These are phyloP conservation scores for Eupithecia dodoneata DNA, from an alignment of 2,888 invertebrate genomes.

Conservation along the genomic window DNA sequence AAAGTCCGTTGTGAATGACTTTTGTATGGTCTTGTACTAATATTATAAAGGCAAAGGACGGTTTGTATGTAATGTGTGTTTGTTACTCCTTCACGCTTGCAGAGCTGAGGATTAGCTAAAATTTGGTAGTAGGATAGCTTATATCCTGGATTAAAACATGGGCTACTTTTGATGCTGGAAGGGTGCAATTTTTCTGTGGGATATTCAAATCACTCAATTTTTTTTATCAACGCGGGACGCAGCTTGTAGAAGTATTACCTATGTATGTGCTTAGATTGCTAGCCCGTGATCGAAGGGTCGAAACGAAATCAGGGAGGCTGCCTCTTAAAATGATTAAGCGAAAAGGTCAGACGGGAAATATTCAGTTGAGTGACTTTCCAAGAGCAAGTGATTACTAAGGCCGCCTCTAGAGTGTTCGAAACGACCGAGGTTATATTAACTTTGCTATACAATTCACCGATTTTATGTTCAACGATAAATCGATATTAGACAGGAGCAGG, in stretches of 20 bases:
- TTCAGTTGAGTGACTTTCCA: conserved; percentile 11
- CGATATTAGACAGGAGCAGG: conserved; percentile 23
- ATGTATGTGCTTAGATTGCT: not conserved
- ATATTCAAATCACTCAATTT: not conserved
- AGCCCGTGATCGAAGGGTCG: not conserved
- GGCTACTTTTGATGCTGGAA: not conserved
- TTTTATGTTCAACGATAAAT: conserved; percentile 25
- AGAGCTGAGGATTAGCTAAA: not conserved
- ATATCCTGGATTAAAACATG: not conserved
- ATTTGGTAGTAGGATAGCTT: not conserved
- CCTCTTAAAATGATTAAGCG: conserved; percentile 6
- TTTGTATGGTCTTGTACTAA: too few species aligned
- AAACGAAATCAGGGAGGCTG: conserved; percentile 5
- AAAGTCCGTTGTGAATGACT: too few species aligned
- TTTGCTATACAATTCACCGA: conserved; percentile 11
- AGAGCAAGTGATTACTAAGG: not conserved
- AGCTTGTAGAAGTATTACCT: not conserved
- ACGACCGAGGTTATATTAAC: conserved; percentile 14
- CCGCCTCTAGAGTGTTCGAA: conserved; percentile 19
- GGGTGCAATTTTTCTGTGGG: not conserved
- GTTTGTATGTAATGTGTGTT: not conserved
- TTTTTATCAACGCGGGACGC: not conserved
- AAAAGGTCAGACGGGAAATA: conserved; percentile 19
- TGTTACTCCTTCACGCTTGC: not conserved
- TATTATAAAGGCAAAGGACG: not conserved